Evolutionary conservation across 1,140 invertebrate species (phyloP).

Genomic region (Pomacea maculata): DNA sequence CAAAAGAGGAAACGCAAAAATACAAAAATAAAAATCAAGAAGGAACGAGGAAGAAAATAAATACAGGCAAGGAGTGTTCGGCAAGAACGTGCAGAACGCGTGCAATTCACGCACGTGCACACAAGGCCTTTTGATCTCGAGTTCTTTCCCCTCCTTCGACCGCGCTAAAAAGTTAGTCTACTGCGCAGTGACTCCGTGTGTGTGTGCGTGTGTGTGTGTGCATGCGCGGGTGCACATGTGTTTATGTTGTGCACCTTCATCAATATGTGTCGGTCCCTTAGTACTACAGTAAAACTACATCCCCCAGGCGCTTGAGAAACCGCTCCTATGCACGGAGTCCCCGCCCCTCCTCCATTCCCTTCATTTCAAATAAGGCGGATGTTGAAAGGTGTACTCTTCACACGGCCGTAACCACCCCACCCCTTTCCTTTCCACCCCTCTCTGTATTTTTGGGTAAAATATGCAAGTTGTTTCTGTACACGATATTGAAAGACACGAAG

Average conservation of each 20-base stretch:
- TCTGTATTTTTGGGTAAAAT: not conserved
- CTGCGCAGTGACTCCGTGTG: not conserved
- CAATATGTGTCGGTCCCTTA: not conserved
- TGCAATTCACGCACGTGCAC: no score
- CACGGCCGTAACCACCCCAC: not conserved
- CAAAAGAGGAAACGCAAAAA: no score
- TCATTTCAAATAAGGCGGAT: not conserved
- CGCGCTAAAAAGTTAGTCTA: not conserved
- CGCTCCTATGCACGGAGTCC: not conserved
- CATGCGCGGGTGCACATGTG: not conserved
- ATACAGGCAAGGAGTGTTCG: no score
- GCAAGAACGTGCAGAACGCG: no score
- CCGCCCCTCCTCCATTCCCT: not conserved
- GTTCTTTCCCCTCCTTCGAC: no score
- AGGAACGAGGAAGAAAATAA: no score
- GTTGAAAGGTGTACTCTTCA: not conserved
- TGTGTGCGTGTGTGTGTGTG: not conserved
- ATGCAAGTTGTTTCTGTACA: no score
- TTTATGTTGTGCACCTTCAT: not conserved
- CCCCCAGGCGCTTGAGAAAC: no score
- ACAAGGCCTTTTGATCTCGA: no score
- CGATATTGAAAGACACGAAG: no score
- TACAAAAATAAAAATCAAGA: no score
- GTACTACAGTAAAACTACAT: not conserved
- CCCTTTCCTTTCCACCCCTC: not conserved